Evolutionary conservation across 1,140 invertebrate genomes (phyloP).

Genomic region (Galleria mellonella): DNA sequence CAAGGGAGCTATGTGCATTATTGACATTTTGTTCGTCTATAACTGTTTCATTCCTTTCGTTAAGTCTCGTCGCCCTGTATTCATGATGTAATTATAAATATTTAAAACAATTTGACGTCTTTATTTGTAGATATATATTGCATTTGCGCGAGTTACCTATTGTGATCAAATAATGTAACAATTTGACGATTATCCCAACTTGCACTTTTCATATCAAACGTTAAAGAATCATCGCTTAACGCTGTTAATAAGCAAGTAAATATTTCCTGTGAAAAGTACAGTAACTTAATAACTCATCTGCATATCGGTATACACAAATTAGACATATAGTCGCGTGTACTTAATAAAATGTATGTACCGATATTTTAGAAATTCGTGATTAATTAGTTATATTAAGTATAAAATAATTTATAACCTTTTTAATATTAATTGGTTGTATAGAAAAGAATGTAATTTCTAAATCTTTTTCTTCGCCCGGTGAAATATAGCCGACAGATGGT

Average conservation of each 20-base stretch:
- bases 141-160: conserved; percentile 21
- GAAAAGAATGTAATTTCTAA: conserved; percentile 58
- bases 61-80: conserved; percentile 34
- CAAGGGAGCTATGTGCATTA: conserved; percentile 16
- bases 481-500: conserved; percentile 55
- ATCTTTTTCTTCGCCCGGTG: conserved; percentile 63
- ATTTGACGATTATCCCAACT: conserved; percentile 62
- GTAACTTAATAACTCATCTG: too few relatives aligned
- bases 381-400: too few relatives aligned
- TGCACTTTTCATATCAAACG: conserved; percentile 34
- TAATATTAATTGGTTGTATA: conserved; percentile 32
- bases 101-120: not conserved
- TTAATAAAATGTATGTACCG: too few relatives aligned
- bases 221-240: conserved; percentile 44
- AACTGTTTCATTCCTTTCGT: conserved; percentile 35
- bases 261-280: conserved; percentile 21
- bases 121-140: too few relatives aligned
- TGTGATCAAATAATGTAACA: conserved; percentile 42
- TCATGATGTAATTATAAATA: conserved; percentile 1
- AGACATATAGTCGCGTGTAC: too few relatives aligned
- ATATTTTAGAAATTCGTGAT: too few relatives aligned
- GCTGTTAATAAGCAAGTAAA: conserved; percentile 24
- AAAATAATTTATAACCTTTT: conserved; percentile 27
- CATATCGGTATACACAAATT: too few relatives aligned
- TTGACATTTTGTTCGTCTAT: conserved; percentile 33